Conservation (phyloP, 1,140 invertebrate species). For the Eriosoma lanigerum region DNA sequence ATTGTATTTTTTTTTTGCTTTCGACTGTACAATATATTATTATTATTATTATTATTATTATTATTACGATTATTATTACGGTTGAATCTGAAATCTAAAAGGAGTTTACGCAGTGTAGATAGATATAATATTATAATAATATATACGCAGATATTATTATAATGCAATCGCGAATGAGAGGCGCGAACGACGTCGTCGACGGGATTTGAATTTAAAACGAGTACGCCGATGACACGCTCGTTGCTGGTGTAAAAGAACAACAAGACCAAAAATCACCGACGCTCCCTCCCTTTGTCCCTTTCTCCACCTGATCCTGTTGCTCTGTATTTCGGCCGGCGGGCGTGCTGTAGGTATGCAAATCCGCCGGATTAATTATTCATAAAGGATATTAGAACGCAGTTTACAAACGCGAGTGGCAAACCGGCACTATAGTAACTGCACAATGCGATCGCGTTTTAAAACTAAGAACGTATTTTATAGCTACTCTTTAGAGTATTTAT, state of each 20-base stretch:
- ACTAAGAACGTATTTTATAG: too few relatives aligned
- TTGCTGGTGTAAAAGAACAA: conserved; percentile 21
- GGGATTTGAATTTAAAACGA: conserved; percentile 46
- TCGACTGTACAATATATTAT: conserved; percentile 21
- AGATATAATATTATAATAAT: not conserved
- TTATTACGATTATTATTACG: conserved; percentile 20
- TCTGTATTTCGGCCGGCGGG: not conserved
- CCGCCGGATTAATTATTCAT: conserved; percentile 43
- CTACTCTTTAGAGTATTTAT: too few relatives aligned
- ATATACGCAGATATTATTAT: not conserved
- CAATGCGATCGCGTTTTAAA: too few relatives aligned
- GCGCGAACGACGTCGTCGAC: conserved; percentile 14
- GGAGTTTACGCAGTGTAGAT: conserved; percentile 15
- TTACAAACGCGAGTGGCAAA: not conserved
- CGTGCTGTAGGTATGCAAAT: conserved; percentile 23
- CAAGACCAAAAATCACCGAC: conserved; percentile 31
- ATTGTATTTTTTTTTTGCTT: too few relatives aligned
- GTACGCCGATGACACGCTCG: not conserved
- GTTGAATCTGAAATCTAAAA: not conserved
- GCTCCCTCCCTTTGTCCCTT: not conserved
- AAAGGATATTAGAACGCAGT: conserved; percentile 44
- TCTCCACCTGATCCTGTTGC: not conserved
- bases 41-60: conserved; percentile 2
- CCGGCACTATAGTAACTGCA: not conserved
- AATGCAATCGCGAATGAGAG: not conserved